A percentile compares a stretch with the other conserved stretches of the same genome.
phyloP scores from a whole-genome alignment of 2,888 invertebrate species.

The Julus scandinavius region DNA sequence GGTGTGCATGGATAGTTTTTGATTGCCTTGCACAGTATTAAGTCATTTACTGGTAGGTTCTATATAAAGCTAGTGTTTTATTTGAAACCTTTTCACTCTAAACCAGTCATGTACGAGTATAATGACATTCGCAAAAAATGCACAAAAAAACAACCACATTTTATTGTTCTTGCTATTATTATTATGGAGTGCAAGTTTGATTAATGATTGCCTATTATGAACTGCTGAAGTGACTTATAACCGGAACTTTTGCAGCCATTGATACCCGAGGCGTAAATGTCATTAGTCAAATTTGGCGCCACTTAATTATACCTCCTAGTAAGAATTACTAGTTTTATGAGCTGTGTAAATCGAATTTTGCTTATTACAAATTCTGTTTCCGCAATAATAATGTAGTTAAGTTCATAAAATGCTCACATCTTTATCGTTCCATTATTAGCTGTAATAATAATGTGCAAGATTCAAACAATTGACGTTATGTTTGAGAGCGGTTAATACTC shows the following conservation, averaged over 20 bases:
- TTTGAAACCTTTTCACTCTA: no score
- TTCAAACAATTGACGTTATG: no score
- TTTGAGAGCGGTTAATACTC: no score
- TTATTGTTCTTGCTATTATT: slow-evolving; percentile 9
- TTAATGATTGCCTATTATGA: slow-evolving; percentile 5
- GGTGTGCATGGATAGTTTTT: no score
- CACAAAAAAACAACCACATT: background rate
- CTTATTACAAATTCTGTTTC: background rate
- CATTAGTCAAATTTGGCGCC: slow-evolving; percentile 27
- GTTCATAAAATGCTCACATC: background rate
- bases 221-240: slow-evolving; percentile 13
- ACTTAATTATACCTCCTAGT: background rate
- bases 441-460: no score
- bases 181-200: background rate
- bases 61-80: no score
- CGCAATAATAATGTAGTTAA: background rate
- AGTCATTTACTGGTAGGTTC: no score
- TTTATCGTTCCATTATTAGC: background rate
- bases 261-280: slow-evolving; percentile 15
- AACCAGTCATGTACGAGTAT: no score
- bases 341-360: background rate
- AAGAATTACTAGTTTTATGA: background rate
- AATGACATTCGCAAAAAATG: no score
- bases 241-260: background rate
- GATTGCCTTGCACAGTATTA: no score